A percentile compares a stretch with the other conserved stretches of the same genome.
phyloP scores from a whole-genome alignment of 2,888 invertebrate genomes.

The Plebejus melissa region DNA sequence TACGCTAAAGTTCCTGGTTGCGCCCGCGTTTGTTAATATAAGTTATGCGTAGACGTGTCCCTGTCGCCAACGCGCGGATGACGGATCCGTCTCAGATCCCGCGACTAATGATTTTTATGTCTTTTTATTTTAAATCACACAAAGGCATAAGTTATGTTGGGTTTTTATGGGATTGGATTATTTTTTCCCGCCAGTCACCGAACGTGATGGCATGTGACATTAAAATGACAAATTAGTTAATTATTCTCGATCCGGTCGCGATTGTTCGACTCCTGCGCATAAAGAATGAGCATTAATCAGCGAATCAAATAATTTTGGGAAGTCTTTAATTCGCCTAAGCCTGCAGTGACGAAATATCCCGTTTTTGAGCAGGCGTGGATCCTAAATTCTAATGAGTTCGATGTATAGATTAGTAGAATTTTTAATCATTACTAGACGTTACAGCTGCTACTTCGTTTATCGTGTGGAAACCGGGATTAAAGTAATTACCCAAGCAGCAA shows the following conservation, averaged over 20 bases:
- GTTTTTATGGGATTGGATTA: conserved; percentile 76
- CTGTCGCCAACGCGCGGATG: conserved; percentile 63
- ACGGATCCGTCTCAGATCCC: conserved; percentile 55
- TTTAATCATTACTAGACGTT: too few species aligned
- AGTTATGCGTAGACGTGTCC: conserved; percentile 51
- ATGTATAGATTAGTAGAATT: too few species aligned
- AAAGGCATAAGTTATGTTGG: conserved; percentile 74
- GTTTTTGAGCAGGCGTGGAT: too few species aligned
- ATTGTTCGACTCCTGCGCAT: conserved; percentile 41
- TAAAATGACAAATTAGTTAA: conserved; percentile 78
- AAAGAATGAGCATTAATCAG: neutral
- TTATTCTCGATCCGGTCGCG: conserved; percentile 75
- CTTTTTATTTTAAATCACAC: conserved; percentile 70
- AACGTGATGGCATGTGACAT: conserved; percentile 78
- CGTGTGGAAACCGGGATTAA: too few species aligned
- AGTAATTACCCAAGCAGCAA: too few species aligned
- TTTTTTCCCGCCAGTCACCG: conserved; percentile 52
- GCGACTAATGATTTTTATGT: conserved; percentile 72
- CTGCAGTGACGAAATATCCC: too few species aligned
- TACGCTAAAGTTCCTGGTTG: neutral
- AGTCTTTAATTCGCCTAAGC: neutral
- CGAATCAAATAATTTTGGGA: neutral
- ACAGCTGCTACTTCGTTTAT: too few species aligned
- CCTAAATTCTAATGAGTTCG: too few species aligned
- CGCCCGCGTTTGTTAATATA: neutral